These are phyloP conservation scores for Ctenopoma kingsleyae DNA, from an alignment of 2,797 vertebrate species.

Conservation along the genomic window DNA sequence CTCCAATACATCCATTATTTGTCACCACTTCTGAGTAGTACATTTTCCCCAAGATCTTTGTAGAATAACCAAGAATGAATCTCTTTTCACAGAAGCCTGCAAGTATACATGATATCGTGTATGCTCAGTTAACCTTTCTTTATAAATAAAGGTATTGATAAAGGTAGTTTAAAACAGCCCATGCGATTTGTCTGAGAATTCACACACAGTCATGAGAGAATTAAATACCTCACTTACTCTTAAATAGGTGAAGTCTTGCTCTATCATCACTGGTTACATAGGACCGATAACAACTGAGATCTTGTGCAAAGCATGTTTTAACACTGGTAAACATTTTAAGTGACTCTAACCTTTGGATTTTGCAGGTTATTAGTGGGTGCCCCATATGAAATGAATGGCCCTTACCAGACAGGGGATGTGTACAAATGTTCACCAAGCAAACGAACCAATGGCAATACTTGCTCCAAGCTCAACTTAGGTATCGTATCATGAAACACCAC, in stretches of 20 bases:
- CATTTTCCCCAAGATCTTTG: too few species aligned
- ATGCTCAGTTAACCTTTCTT: slow-evolving; percentile 20
- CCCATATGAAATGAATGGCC: slow-evolving; percentile 94
- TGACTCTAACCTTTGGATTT: slow-evolving; percentile 27
- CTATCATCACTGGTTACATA: not conserved
- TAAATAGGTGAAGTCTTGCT: not conserved
- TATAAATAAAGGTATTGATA: slow-evolving; percentile 36
- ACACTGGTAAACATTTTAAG: not conserved
- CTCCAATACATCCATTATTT: too few species aligned
- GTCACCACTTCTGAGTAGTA: too few species aligned
- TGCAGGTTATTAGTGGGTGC: slow-evolving; percentile 96
- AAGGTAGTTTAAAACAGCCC: slow-evolving; percentile 10
- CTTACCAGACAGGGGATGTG: slow-evolving; percentile 94
- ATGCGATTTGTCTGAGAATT: slow-evolving; percentile 14
- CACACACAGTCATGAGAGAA: slow-evolving; percentile 18
- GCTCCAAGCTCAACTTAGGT: slow-evolving; percentile 97
- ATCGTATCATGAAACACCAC: slow-evolving; percentile 58
- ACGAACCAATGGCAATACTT: slow-evolving; percentile 88
- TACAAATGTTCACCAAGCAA: slow-evolving; percentile 93
- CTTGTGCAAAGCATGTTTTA: not conserved
- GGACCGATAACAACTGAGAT: not conserved
- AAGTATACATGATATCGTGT: too few species aligned
- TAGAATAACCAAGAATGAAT: too few species aligned
- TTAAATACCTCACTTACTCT: not conserved
- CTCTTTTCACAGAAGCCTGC: too few species aligned